Base-by-base conservation (phyloP, 2,888 invertebrate genomes). In the Drosophila percnosoma region DNA sequence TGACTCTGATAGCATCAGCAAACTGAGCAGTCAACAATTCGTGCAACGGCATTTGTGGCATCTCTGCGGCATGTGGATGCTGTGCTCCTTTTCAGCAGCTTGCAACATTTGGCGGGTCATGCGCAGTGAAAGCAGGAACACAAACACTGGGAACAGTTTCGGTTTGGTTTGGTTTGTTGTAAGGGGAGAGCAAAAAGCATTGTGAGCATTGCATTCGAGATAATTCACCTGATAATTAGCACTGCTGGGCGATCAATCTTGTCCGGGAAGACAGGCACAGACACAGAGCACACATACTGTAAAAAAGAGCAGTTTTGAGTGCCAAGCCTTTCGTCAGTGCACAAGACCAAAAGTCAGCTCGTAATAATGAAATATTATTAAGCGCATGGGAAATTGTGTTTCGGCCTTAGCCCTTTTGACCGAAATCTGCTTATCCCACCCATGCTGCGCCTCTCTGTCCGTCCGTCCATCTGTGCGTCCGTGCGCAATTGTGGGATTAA, bases 401-500 rank as follows among this genome's bases (percentile, higher is more conserved):
- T 58, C 52, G 68, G 51, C 57, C 38, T 45, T 36, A 59, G 49
- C 63, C 58, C 54, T 58, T 67, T 62, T 21, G 34, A 15, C 15
- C 33, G 18, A 48, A 29, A 15, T 38, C 1, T 11, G 34, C 7
- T 42, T 49, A n/a, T 29, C 11, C 15, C 15, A 29, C 34, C 49
- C 60, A 51, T 11, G 24, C 33, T 8, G 11, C 54, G 54, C 58
- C 53, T 51, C 61, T 29, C n/a, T 34, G 33, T 52, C 38, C 27
- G 51, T 55, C 42, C 59, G 65, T 60, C 36, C 48, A 57, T 62
- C 70, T 73, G 80, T 75, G 55, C 80, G 75, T 77, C 77, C 80
- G 83, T 86, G 83, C 87, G 75, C 87, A 80, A 88, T 83, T 86
- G 82, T 73, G 76, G 84, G 81, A 85, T 85, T 85, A 85, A 84